Conservation (phyloP, 1,140 invertebrate species). For the Whitmania pigra region DNA sequence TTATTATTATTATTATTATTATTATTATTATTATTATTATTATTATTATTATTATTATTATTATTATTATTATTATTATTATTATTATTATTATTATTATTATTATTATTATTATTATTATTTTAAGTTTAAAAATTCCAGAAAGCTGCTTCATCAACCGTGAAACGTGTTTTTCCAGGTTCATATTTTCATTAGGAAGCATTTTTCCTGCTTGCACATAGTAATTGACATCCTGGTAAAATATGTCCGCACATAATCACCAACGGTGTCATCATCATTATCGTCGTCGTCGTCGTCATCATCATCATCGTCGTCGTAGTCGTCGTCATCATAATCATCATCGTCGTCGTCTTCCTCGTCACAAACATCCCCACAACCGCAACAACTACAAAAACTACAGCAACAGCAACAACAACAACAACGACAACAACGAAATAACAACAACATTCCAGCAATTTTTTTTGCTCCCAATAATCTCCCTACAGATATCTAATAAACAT, state of each 20-base stretch:
- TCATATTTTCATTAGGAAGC: no score
- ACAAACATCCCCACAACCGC: not conserved
- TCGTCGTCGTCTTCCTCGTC: not conserved
- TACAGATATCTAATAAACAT: not conserved
- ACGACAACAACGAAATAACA: not conserved
- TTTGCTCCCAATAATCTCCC: not conserved
- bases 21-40: no score
- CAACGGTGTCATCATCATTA: not conserved
- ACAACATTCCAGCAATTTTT: not conserved
- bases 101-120: no score
- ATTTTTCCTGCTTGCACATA: no score
- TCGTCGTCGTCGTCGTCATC: conserved; percentile 8
- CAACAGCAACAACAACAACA: not conserved
- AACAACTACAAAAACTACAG: not conserved
- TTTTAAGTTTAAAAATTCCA: no score
- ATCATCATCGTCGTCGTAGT: not conserved
- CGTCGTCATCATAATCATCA: not conserved
- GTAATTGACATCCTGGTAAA: not conserved
- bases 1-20: no score
- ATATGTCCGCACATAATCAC: not conserved
- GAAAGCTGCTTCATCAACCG: no score
- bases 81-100: no score
- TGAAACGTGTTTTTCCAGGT: no score
- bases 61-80: no score
- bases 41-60: no score